A percentile compares a stretch with the other conserved stretches of the same genome.
phyloP scores from a whole-genome alignment of 2,113 vertebrate genomes.

The Prunella himalayana region DNA sequence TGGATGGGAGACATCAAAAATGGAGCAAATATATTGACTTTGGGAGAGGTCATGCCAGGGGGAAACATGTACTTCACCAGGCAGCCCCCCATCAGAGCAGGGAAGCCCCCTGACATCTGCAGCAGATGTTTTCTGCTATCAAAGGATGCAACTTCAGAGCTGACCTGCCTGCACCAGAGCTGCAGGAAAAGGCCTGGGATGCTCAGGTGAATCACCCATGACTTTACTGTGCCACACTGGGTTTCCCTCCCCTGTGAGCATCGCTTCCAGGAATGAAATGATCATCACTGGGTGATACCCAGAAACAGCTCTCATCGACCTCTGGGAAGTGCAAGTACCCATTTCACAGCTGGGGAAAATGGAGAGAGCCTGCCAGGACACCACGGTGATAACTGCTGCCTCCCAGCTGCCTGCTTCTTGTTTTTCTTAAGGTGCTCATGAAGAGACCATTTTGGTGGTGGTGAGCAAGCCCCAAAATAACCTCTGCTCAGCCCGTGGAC shows the following conservation, averaged over 20 bases:
- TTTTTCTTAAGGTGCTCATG: neutral
- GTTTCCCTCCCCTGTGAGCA: neutral
- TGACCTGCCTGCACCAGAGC: neutral
- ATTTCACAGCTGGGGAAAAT: neutral
- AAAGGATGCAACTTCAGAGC: neutral
- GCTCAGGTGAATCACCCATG: neutral
- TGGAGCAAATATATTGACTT: neutral
- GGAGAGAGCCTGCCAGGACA: neutral
- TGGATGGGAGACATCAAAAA: neutral
- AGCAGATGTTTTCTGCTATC: neutral
- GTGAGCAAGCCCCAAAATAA: neutral
- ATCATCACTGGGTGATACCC: neutral
- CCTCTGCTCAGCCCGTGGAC: neutral
- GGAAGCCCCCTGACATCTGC: neutral
- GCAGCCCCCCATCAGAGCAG: neutral
- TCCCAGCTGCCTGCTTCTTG: neutral
- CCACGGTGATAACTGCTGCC: neutral
- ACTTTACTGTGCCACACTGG: neutral
- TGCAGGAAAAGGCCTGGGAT: neutral
- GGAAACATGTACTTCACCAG: fast-evolving
- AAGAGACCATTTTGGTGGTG: neutral
- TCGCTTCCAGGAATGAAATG: neutral
- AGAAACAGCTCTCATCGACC: neutral
- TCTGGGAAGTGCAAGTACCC: neutral
- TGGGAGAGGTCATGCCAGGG: neutral